These are phyloP conservation scores for Plectropomus leopardus DNA, from an alignment of 2,113 vertebrate species.

Conservation along the genomic window DNA sequence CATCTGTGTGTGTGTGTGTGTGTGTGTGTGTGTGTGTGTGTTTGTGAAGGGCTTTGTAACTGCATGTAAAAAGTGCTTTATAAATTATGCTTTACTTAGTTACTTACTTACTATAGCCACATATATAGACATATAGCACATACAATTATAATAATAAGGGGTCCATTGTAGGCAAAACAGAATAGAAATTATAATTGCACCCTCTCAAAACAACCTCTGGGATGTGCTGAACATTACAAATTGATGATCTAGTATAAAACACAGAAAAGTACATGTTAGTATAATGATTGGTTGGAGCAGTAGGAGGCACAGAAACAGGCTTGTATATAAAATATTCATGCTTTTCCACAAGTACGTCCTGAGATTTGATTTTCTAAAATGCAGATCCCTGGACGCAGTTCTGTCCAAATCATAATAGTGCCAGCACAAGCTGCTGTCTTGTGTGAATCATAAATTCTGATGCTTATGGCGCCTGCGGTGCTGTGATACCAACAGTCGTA, in stretches of 20 bases:
- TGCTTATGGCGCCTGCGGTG: conserved; percentile 18
- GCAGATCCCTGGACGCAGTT: conserved; percentile 20
- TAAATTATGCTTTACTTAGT: too few species aligned
- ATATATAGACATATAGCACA: too few species aligned
- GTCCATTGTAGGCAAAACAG: not conserved
- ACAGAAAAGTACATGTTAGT: conserved; percentile 6
- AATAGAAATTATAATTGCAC: not conserved
- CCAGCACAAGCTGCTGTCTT: conserved; percentile 19
- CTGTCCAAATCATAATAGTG: conserved; percentile 26
- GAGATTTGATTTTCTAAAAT: conserved; percentile 22
- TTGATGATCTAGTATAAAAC: conserved; percentile 10
- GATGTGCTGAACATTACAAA: conserved; percentile 19
- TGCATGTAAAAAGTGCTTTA: too few species aligned
- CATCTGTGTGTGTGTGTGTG: too few species aligned
- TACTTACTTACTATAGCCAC: too few species aligned
- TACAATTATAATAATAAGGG: too few species aligned
- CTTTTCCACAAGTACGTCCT: conserved; percentile 10
- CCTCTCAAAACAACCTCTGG: not conserved
- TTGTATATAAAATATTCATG: conserved; percentile 35
- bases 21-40: too few species aligned
- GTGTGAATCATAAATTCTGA: conserved; percentile 33
- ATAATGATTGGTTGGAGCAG: conserved; percentile 6
- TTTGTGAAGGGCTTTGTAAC: too few species aligned
- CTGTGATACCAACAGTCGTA: not conserved
- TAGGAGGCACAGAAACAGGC: not conserved